phyloP scores from a whole-genome alignment of 2,113 vertebrate species.

The Lichenostomus cassidix region DNA sequence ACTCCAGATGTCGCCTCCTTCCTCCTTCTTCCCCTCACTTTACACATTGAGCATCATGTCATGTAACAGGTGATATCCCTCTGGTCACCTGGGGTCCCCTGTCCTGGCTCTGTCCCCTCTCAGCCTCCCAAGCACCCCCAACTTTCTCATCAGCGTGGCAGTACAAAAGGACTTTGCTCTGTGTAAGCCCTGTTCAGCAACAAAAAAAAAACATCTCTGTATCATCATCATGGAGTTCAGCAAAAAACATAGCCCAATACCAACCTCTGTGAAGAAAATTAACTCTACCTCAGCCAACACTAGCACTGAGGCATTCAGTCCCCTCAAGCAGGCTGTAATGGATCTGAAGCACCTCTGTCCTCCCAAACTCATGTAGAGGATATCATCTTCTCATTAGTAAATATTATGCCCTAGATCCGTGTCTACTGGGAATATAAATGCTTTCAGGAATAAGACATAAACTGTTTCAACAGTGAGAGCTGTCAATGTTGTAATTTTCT shows the following conservation, averaged over 20 bases:
- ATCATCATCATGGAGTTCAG: background rate
- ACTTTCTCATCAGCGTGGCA: accelerated
- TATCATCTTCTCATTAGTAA: background rate
- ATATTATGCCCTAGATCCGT: background rate
- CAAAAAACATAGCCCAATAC: background rate
- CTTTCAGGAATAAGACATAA: background rate
- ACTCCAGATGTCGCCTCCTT: background rate
- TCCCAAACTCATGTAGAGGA: background rate
- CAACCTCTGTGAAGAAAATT: background rate
- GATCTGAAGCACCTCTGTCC: background rate
- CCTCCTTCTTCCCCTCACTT: background rate
- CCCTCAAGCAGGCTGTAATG: background rate
- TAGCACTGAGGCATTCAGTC: background rate
- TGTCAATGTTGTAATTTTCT: background rate
- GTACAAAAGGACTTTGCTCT: accelerated
- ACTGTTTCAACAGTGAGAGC: background rate
- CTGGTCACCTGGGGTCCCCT: background rate
- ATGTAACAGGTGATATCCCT: background rate
- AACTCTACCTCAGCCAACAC: background rate
- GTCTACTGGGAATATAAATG: background rate
- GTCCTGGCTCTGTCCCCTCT: background rate
- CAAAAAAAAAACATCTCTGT: accelerated
- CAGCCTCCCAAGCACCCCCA: accelerated
- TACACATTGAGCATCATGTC: accelerated
- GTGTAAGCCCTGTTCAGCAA: background rate